phyloP scores from a whole-genome alignment of 2,888 invertebrate species.

The Agrochola circellaris region DNA sequence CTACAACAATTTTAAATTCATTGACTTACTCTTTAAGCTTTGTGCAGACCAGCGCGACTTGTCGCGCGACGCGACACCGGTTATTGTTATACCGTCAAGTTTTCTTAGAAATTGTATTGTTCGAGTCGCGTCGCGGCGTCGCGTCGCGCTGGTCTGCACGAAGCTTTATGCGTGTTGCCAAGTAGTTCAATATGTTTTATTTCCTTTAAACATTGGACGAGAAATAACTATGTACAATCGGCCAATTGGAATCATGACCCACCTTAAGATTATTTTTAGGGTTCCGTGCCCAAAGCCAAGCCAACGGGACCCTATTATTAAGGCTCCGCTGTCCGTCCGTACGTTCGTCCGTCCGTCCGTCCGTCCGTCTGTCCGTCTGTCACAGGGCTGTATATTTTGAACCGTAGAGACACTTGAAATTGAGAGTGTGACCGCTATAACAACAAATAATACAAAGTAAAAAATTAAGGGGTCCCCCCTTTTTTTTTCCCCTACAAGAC shows the following conservation, averaged over 20 bases:
- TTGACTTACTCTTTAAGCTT: slow-evolving; percentile 15
- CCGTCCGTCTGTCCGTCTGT: background rate
- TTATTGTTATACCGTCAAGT: no score
- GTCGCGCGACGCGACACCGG: no score
- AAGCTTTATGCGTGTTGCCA: slow-evolving; percentile 44
- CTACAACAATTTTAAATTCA: slow-evolving; percentile 10
- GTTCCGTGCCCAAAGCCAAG: background rate
- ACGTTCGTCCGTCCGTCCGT: no score
- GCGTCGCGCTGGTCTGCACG: no score
- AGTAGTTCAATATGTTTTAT: slow-evolving; percentile 12
- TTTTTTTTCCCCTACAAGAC: no score
- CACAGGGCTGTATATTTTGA: background rate
- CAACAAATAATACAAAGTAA: no score
- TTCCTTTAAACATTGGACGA: slow-evolving; percentile 1
- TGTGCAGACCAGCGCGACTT: no score
- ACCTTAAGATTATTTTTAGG: background rate
- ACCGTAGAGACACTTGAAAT: background rate
- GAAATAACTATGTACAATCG: background rate
- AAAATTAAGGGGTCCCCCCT: no score
- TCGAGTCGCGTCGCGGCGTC: no score
- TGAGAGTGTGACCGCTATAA: no score
- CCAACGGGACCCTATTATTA: background rate
- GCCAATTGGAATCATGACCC: background rate
- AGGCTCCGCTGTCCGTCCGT: background rate
- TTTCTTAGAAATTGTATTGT: no score